Conservation (phyloP, 2,888 invertebrate genomes). For the Cataglyphis cursor region DNA sequence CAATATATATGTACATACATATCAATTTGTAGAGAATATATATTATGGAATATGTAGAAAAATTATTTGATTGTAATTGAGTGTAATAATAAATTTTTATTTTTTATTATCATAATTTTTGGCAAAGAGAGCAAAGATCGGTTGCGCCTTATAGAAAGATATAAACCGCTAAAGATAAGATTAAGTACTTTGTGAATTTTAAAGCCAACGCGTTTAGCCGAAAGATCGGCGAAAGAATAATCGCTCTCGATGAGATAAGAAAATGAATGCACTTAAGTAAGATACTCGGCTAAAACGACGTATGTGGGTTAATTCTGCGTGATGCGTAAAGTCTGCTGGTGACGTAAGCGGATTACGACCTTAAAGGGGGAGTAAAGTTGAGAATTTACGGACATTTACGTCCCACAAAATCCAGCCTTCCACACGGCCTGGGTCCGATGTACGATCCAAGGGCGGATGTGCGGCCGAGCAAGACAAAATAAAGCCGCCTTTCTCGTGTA, state of each 20-base stretch:
- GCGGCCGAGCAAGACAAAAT: slow-evolving; percentile 34
- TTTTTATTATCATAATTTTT: neutral
- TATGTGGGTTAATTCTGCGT: slow-evolving; percentile 67
- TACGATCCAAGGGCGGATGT: slow-evolving; percentile 41
- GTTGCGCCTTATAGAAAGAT: neutral
- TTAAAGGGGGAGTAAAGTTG: slow-evolving; percentile 72
- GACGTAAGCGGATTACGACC: slow-evolving; percentile 74
- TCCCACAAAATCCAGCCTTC: slow-evolving; percentile 52
- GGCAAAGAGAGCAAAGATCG: neutral
- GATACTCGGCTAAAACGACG: slow-evolving; percentile 62
- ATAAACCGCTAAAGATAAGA: neutral
- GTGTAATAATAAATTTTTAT: neutral
- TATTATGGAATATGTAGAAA: neutral
- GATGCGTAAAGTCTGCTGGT: slow-evolving; percentile 71
- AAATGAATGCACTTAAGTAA: slow-evolving; percentile 62
- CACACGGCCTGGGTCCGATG: slow-evolving; percentile 36
- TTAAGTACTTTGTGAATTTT: neutral
- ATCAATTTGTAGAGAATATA: neutral
- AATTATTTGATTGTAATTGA: neutral
- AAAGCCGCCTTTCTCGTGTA: slow-evolving; percentile 46
- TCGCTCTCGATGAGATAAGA: slow-evolving; percentile 57
- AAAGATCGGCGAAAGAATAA: slow-evolving; percentile 40
- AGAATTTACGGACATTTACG: slow-evolving; percentile 69
- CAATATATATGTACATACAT: neutral
- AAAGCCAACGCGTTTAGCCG: neutral